phyloP scores from a whole-genome alignment of 2,797 vertebrate genomes.

The Eulemur coronatus region DNA sequence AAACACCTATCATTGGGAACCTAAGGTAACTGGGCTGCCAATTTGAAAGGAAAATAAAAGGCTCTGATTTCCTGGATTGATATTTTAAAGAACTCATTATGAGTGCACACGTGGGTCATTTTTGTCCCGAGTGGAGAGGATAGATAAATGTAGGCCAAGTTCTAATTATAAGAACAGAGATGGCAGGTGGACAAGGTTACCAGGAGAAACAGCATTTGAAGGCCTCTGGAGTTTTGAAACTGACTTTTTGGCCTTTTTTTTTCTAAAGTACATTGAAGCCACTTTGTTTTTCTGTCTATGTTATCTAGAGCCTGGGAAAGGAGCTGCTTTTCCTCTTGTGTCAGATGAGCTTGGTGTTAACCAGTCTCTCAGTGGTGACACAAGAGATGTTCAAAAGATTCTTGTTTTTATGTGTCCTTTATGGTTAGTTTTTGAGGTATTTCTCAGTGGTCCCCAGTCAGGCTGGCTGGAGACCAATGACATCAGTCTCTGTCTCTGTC shows the following conservation, averaged over 20 bases:
- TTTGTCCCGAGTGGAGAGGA: not conserved
- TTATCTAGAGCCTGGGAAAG: not conserved
- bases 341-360: not conserved
- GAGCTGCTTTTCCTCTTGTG: not conserved
- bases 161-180: not conserved
- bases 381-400: not conserved
- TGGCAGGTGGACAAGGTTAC: not conserved
- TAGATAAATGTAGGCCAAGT: not conserved
- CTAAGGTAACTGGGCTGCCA: not conserved
- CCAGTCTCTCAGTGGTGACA: not conserved
- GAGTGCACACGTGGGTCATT: not conserved
- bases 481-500: not conserved
- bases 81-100: constrained; percentile 23
- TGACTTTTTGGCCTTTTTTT: not conserved
- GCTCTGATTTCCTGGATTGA: not conserved
- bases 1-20: not conserved
- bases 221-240: not conserved
- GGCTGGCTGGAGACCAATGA: not conserved
- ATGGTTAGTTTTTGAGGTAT: constrained; percentile 15
- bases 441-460: constrained; percentile 17
- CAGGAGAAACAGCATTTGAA: not conserved
- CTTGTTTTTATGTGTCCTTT: constrained; percentile 31
- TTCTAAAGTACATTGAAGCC: not conserved
- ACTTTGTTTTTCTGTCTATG: constrained; percentile 2
- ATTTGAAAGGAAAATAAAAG: not conserved